These are phyloP conservation scores for Corvus hawaiiensis DNA, from an alignment of 2,113 vertebrate species.

Conservation along the genomic window DNA sequence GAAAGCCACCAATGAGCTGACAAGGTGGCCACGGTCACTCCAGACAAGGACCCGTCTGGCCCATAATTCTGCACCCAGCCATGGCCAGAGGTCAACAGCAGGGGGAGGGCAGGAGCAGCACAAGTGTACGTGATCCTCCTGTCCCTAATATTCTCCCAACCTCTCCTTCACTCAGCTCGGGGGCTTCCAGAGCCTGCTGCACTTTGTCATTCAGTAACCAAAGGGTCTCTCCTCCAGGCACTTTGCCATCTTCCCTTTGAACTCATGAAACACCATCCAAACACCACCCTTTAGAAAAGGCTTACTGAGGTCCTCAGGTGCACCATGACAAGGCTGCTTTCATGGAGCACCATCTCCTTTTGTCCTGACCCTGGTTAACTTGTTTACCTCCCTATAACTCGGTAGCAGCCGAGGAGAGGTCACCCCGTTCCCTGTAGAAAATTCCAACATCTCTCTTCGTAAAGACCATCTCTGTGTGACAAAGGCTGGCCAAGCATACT, in stretches of 20 bases:
- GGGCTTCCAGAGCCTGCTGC: neutral
- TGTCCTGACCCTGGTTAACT: neutral
- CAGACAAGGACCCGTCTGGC: neutral
- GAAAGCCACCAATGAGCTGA: fast-evolving
- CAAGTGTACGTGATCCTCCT: fast-evolving
- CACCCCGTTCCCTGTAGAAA: neutral
- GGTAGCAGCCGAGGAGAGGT: neutral
- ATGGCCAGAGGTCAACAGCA: fast-evolving
- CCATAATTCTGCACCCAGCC: neutral
- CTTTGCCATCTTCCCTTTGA: neutral
- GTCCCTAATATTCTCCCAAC: neutral
- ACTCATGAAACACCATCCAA: neutral
- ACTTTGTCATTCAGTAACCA: neutral
- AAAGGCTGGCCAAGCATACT: neutral
- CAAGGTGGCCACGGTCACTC: fast-evolving
- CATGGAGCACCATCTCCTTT: neutral
- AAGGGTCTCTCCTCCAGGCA: neutral
- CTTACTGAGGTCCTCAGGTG: neutral
- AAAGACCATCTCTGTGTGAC: neutral
- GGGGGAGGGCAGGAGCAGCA: neutral
- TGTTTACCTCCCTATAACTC: neutral
- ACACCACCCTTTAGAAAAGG: neutral
- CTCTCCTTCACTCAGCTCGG: neutral
- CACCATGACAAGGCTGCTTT: neutral
- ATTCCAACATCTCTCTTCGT: neutral